phyloP scores from a whole-genome alignment of 2,113 vertebrate genomes.

The Desmodus rotundus region DNA sequence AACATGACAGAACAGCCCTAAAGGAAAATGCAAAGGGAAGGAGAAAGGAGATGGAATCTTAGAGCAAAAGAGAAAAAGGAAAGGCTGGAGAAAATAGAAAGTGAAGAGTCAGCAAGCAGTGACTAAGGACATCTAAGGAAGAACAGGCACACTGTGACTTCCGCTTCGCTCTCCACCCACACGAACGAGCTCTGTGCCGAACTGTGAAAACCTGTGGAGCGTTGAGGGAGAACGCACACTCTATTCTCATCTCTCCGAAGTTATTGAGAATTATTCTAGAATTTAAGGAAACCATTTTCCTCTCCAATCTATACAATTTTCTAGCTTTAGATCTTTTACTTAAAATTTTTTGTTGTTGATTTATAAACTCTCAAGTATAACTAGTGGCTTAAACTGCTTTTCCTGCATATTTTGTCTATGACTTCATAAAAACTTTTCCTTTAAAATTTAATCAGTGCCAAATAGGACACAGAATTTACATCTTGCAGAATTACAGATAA shows the following conservation, averaged over 20 bases:
- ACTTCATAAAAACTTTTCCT: neutral
- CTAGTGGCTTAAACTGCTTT: neutral
- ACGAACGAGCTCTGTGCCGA: neutral
- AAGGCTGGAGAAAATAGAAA: neutral
- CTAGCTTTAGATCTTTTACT: neutral
- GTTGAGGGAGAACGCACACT: neutral
- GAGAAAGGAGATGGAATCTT: neutral
- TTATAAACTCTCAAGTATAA: neutral
- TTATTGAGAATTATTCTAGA: conserved; percentile 35
- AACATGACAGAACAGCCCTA: neutral
- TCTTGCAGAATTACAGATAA: neutral
- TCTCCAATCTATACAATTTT: neutral
- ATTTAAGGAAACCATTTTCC: neutral
- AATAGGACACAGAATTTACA: neutral
- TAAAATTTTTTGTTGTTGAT: neutral
- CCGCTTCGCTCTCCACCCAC: neutral
- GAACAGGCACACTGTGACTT: neutral
- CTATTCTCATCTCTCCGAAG: neutral
- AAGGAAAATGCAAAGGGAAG: neutral
- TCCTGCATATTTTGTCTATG: neutral
- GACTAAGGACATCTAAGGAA: neutral
- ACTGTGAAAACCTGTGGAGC: neutral
- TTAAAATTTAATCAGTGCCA: neutral
- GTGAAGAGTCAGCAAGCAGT: neutral
- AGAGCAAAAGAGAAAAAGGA: neutral